These are phyloP conservation scores for Microcebus griseorufus DNA, from an alignment of 2,113 vertebrate species.

Conservation along the genomic window DNA sequence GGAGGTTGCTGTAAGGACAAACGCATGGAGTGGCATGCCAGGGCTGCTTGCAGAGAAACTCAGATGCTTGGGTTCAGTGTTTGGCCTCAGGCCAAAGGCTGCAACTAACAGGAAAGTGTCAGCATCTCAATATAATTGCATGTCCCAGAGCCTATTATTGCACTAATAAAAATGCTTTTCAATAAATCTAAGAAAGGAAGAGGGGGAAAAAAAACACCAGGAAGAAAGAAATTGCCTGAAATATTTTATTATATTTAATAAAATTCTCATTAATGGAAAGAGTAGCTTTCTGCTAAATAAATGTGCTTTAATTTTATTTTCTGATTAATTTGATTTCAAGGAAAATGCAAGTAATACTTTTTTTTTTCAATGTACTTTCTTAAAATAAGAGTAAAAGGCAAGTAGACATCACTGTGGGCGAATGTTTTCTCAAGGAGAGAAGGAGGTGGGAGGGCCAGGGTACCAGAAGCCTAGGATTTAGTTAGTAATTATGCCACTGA, in stretches of 20 bases:
- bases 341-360: constrained; percentile 57
- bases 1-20: constrained; percentile 66
- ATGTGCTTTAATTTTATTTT: constrained; percentile 80
- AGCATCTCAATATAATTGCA: constrained; percentile 83
- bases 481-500: constrained; percentile 8
- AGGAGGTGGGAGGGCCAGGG: neutral
- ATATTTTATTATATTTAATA: constrained; percentile 82
- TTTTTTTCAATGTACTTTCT: constrained; percentile 45
- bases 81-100: constrained; percentile 83
- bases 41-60: constrained; percentile 54
- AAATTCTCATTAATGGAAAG: constrained; percentile 79
- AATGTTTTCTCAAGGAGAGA: constrained; percentile 57
- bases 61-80: constrained; percentile 67
- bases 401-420: neutral
- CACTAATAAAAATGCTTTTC: constrained; percentile 82
- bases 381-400: constrained; percentile 60
- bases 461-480: neutral
- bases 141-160: constrained; percentile 80
- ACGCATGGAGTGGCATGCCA: constrained; percentile 23
- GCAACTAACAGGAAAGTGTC: constrained; percentile 81
- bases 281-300: constrained; percentile 78
- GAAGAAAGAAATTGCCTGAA: constrained; percentile 78
- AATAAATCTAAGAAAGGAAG: constrained; percentile 78
- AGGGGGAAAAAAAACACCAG: constrained; percentile 46
- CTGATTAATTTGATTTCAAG: constrained; percentile 78